Evolutionary conservation across 23 tunicate species (phyloP), one percentile per base, ranked within the genome.

Genomic region (Aplidium turbinatum): DNA sequence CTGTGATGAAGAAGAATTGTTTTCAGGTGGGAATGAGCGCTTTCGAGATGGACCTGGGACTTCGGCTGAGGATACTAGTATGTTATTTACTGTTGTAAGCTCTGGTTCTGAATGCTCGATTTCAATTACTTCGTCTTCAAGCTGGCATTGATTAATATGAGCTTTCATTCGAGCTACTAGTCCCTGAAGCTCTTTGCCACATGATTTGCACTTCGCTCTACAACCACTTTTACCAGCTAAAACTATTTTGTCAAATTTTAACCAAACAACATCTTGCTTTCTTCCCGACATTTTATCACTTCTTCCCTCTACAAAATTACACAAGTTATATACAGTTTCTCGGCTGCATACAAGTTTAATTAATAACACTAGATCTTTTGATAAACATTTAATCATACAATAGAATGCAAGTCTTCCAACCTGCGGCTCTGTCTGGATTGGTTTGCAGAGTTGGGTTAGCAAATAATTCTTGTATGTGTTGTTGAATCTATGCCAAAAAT

Each of bases 271-370:
- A 29, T 60, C 67, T 60, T 28, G 35, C 67, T 60, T 26, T 60
- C 67, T 60, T 26, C 67, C 67, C 6, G 67, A 29, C 67, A 60
- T 60, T 60, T 60, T 60, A 60, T n/a, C 21, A n/a, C 60, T 54
- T n/a, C 21, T 54, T n/a, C n/a, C n/a, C n/a, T n/a, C n/a, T n/a
- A n/a, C n/a, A n/a, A n/a, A n/a, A n/a, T n/a, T n/a, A n/a, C n/a
- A n/a, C n/a, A n/a, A n/a, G n/a, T n/a, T n/a, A n/a, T n/a, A n/a
- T n/a, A n/a, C n/a, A n/a, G n/a, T n/a, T n/a, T n/a, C n/a, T n/a
- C n/a, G n/a, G n/a, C n/a, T n/a, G n/a, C n/a, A n/a, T n/a, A n/a
- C n/a, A n/a, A n/a, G n/a, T n/a, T n/a, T n/a, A n/a, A n/a, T n/a
- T n/a, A n/a, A n/a, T n/a, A n/a, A n/a, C n/a, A n/a, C n/a, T n/a